Percentiles rank a stretch among this genome's conserved stretches.
Conservation (phyloP, 2,113 vertebrate species). For the Actenoides hombroni region DNA sequence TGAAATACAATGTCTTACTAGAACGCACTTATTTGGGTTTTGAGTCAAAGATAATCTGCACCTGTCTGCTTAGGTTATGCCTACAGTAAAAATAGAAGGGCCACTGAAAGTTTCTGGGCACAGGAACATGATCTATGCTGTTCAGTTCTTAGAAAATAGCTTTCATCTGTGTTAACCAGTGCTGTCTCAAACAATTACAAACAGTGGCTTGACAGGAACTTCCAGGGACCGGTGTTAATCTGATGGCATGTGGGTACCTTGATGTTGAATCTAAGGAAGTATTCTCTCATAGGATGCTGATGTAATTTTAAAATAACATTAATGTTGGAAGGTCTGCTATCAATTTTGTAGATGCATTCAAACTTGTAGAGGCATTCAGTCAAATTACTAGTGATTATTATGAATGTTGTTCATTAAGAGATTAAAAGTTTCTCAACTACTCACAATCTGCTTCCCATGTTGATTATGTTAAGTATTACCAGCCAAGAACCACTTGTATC, state of each 20-base stretch:
- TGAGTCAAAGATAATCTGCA: neutral
- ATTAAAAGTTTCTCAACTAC: neutral
- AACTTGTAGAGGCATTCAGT: neutral
- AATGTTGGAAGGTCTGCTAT: neutral
- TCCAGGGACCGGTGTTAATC: neutral
- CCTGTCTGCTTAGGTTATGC: neutral
- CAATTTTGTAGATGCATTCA: neutral
- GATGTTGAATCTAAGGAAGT: neutral
- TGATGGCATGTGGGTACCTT: neutral
- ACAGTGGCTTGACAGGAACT: neutral
- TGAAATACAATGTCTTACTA: neutral
- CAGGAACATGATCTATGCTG: no score
- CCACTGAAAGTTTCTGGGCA: neutral
- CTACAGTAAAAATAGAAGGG: neutral
- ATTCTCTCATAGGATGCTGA: fast-evolving
- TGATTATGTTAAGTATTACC: neutral
- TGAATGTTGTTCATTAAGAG: neutral
- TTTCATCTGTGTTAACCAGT: neutral
- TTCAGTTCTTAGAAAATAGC: neutral
- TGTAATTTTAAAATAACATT: neutral
- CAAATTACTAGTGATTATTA: neutral
- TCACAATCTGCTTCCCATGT: neutral
- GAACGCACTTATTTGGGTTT: neutral
- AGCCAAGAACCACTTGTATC: fast-evolving
- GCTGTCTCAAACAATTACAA: neutral